Evolutionary conservation across 1,140 invertebrate genomes (phyloP).

Genomic region (Zaprionus camerounensis): DNA sequence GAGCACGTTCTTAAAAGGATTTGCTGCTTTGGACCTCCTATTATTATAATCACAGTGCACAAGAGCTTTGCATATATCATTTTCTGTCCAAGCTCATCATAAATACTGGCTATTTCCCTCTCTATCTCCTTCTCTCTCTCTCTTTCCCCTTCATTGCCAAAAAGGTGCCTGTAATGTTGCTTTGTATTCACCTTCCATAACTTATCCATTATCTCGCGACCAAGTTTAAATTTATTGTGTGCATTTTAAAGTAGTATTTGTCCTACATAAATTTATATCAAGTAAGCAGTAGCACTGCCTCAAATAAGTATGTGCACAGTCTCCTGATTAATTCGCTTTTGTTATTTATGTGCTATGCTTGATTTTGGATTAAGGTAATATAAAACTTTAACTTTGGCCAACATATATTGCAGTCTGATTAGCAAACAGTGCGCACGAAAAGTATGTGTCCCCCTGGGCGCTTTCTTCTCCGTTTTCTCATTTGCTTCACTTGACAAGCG

Average conservation of each 20-base stretch:
- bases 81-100: neutral
- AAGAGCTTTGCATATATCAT: neutral
- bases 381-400: neutral
- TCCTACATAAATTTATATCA: neutral
- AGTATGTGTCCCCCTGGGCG: neutral
- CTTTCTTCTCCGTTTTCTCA: neutral
- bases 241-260: conserved; percentile 5
- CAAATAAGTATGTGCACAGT: neutral
- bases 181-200: conserved; percentile 1
- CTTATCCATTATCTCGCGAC: conserved; percentile 8
- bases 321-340: neutral
- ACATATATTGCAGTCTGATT: neutral
- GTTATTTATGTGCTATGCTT: neutral
- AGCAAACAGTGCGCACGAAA: neutral
- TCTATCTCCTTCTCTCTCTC: neutral
- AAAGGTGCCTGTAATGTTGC: neutral
- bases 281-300: neutral
- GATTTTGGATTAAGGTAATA: neutral
- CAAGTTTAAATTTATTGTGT: conserved; percentile 9
- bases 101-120: neutral
- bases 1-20: neutral
- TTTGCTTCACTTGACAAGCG: neutral
- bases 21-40: neutral
- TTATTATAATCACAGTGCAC: neutral
- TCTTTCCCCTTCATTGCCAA: neutral